Evolutionary conservation across 1,140 invertebrate genomes (phyloP).

Genomic region (Drosophila pseudoananassae): DNA sequence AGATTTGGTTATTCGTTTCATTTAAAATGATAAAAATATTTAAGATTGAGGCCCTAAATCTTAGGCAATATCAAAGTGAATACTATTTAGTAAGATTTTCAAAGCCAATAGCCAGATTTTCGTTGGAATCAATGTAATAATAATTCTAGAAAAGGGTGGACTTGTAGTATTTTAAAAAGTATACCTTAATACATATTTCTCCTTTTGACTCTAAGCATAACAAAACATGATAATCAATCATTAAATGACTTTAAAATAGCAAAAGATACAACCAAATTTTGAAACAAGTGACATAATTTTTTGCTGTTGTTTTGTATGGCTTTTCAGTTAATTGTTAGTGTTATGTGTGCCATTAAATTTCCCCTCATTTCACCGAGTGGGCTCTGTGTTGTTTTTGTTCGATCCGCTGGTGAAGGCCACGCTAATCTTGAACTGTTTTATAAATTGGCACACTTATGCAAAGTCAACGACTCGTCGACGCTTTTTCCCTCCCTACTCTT

Average conservation of each 20-base stretch:
- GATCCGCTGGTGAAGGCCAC: slow-evolving; percentile 67
- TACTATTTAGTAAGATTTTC: too few species aligned
- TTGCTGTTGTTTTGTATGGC: neutral
- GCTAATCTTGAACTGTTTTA: slow-evolving; percentile 59
- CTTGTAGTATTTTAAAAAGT: too few species aligned
- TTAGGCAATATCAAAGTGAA: too few species aligned
- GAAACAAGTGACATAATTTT: neutral
- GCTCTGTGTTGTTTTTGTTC: slow-evolving; percentile 27
- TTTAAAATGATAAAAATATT: neutral
- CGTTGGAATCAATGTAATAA: too few species aligned
- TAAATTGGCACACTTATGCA: slow-evolving; percentile 82
- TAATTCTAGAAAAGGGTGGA: too few species aligned
- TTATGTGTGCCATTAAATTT: slow-evolving; percentile 8
- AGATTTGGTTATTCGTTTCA: neutral
- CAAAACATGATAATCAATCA: neutral
- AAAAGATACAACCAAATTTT: neutral
- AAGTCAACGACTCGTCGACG: slow-evolving; percentile 74
- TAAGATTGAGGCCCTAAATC: too few species aligned
- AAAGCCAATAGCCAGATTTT: too few species aligned
- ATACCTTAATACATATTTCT: too few species aligned
- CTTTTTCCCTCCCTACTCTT: slow-evolving; percentile 22
- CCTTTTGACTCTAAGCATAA: too few species aligned
- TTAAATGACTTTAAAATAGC: neutral
- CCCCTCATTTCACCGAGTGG: slow-evolving; percentile 4
- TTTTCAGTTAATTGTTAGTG: neutral